These are phyloP conservation scores for Microcebus ravelobensis DNA, from an alignment of 2,113 vertebrate species.

Conservation along the genomic window DNA sequence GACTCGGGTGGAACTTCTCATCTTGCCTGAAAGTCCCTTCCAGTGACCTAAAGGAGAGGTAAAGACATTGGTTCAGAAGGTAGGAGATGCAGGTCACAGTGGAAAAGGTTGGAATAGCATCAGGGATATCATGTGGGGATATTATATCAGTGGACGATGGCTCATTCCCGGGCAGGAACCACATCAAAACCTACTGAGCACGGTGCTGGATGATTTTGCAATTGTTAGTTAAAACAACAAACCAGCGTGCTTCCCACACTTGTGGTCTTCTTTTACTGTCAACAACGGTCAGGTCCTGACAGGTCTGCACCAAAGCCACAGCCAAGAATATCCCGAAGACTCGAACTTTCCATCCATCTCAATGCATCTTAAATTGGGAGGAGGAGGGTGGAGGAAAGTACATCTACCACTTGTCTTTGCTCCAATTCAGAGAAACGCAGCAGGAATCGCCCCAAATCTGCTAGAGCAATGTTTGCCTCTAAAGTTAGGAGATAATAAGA, in stretches of 20 bases:
- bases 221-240: slow-evolving; percentile 45
- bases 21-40: background rate
- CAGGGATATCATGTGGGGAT: background rate
- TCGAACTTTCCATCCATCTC: background rate
- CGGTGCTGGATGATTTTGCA: background rate
- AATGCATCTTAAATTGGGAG: background rate
- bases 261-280: background rate
- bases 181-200: slow-evolving; percentile 4
- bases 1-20: background rate
- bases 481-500: background rate
- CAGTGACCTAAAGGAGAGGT: background rate
- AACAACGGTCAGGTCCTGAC: background rate
- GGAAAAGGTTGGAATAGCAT: background rate
- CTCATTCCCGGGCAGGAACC: background rate
- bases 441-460: background rate
- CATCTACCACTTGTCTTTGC: background rate
- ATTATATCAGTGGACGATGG: background rate
- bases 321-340: background rate
- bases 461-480: background rate
- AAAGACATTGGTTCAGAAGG: background rate
- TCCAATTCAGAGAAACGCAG: background rate
- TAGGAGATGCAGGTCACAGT: background rate
- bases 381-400: too few relatives aligned
- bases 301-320: background rate
- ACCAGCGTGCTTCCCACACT: background rate